phyloP scores from a whole-genome alignment of 2,888 invertebrate genomes.

The Elysia crispata region DNA sequence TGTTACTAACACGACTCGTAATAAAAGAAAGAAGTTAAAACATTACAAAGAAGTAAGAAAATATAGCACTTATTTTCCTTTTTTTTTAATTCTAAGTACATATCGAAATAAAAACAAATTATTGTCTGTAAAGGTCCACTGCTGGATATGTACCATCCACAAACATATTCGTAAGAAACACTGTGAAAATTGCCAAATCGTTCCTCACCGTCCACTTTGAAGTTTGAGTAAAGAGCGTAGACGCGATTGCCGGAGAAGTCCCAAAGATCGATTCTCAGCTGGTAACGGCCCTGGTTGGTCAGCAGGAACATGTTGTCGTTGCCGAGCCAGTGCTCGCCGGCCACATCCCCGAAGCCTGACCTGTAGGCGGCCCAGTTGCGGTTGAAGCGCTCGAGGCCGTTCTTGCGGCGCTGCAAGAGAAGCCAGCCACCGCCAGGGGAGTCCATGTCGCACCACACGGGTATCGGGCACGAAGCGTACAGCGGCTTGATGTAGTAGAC shows the following conservation, averaged over 20 bases:
- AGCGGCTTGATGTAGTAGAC: conserved; percentile 73
- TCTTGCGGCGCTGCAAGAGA: conserved; percentile 67
- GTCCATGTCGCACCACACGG: conserved; percentile 84
- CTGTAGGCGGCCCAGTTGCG: conserved; percentile 72
- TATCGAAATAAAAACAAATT: too few relatives aligned
- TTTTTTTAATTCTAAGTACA: too few relatives aligned
- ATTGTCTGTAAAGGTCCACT: too few relatives aligned
- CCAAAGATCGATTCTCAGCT: conserved; percentile 74
- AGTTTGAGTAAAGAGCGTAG: conserved; percentile 70
- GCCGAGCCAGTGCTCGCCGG: conserved; percentile 73
- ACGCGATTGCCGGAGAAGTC: conserved; percentile 74
- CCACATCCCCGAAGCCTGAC: conserved; percentile 73
- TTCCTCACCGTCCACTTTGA: conserved; percentile 66
- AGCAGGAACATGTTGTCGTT: conserved; percentile 75
- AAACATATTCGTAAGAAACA: too few relatives aligned
- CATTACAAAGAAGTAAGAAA: too few relatives aligned
- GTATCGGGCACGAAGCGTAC: conserved; percentile 72
- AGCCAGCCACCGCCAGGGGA: conserved; percentile 78
- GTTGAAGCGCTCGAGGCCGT: conserved; percentile 67
- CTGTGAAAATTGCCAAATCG: neutral
- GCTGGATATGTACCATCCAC: neutral
- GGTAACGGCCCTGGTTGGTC: conserved; percentile 72
- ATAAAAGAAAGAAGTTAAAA: too few relatives aligned
- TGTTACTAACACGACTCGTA: too few relatives aligned
- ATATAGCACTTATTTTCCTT: too few relatives aligned